These are phyloP conservation scores for Bugulina stolonifera DNA, from an alignment of 2,888 invertebrate species.

Conservation along the genomic window DNA sequence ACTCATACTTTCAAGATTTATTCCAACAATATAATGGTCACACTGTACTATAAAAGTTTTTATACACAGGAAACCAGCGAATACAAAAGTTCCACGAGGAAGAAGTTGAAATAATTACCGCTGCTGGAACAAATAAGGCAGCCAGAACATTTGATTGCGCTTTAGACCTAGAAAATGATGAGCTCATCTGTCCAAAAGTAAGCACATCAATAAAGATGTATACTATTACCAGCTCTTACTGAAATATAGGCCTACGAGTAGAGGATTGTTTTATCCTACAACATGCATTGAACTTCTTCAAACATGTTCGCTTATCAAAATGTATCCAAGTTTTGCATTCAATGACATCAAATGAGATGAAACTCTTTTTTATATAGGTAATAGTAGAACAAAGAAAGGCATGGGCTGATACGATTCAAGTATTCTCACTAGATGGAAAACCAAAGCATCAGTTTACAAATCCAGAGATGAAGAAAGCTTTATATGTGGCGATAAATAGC, in stretches of 20 bases:
- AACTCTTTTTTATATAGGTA: not conserved
- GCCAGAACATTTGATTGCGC: constrained; percentile 28
- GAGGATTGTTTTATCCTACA: too few relatives aligned
- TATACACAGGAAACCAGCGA: constrained; percentile 23
- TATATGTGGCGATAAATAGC: constrained; percentile 32
- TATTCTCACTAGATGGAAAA: constrained; percentile 30
- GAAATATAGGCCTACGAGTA: too few relatives aligned
- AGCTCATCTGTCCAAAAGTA: constrained; percentile 33
- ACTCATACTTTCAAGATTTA: too few relatives aligned
- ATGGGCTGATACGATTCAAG: constrained; percentile 30
- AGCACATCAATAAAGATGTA: too few relatives aligned
- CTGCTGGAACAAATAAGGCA: not conserved
- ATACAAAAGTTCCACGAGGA: constrained; percentile 20
- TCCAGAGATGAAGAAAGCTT: constrained; percentile 33
- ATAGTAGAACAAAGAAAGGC: constrained; percentile 27
- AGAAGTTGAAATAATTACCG: constrained; percentile 6
- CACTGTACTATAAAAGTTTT: too few relatives aligned
- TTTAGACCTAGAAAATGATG: constrained; percentile 27
- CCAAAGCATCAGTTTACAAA: constrained; percentile 32
- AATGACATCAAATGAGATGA: too few relatives aligned
- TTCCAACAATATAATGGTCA: too few relatives aligned
- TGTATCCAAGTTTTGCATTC: too few relatives aligned
- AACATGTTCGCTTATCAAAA: too few relatives aligned
- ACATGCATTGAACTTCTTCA: too few relatives aligned
- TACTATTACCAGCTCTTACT: too few relatives aligned